phyloP scores from a whole-genome alignment of 2,113 vertebrate species.

The Pluvianellus socialis region DNA sequence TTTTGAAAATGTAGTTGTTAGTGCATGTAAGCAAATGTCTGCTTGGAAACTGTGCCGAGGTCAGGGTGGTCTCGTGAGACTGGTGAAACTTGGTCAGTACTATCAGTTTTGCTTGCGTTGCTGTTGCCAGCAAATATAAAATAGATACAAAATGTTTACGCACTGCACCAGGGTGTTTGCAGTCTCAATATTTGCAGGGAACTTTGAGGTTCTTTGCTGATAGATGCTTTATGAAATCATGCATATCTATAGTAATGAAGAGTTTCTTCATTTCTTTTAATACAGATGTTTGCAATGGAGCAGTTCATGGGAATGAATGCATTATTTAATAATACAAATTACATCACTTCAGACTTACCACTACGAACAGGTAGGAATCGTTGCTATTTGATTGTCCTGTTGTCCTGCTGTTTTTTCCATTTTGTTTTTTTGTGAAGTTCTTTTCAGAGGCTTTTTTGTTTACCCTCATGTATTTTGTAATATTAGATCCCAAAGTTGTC shows the following conservation, averaged over 20 bases:
- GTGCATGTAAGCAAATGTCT: background rate
- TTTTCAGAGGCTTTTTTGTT: background rate
- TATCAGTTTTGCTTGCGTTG: background rate
- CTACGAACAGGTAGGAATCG: conserved; percentile 69
- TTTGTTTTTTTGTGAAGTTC: background rate
- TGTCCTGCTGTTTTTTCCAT: background rate
- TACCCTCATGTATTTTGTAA: background rate
- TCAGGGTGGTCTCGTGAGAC: background rate
- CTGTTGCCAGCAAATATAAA: background rate
- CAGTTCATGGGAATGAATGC: conserved; percentile 66
- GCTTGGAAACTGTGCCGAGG: background rate
- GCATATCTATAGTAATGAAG: background rate
- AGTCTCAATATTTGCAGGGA: background rate
- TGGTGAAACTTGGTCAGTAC: background rate
- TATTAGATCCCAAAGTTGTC: background rate
- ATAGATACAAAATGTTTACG: background rate
- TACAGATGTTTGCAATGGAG: conserved; percentile 75
- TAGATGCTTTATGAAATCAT: background rate
- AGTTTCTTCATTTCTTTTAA: background rate
- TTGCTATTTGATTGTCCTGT: background rate
- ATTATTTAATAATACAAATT: conserved; percentile 71
- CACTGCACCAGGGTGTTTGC: background rate
- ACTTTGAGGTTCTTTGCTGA: background rate
- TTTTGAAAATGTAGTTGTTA: background rate
- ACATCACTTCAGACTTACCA: conserved; percentile 72